Base-by-base conservation (phyloP, 2,797 vertebrate species). In the Neosilurus mollespiculum region DNA sequence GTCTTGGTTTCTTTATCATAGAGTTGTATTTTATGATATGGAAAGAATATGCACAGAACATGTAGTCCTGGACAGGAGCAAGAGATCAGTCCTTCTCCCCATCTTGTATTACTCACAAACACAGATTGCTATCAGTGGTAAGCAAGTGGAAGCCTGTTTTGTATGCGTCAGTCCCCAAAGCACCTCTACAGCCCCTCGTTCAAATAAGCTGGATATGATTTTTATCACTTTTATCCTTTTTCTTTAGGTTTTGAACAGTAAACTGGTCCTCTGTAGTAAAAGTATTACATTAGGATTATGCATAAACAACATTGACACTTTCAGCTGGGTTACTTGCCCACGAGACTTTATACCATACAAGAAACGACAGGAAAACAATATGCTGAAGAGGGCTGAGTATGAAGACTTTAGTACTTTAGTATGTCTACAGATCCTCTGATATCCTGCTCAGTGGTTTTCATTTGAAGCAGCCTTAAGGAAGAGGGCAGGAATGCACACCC, bases 121-220 rank as follows among this genome's bases (percentile, higher is more conserved):
- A 67, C 80, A 81, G 82, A 86, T 86, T 24, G 65, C 12, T 12
- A 84, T 86, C 85, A 24, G 72, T 56, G 10, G 18, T 53, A 58
- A 61, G 69, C 85, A 84, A 81, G 82, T 67, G 84, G 72, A 78
- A 37, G 73, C 85, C 73, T 86, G 85, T 73, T 34, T 73, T 34
- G 51, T 65, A 78, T 72, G 64, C 10, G n/a, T 78, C 72, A 70
- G 53, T 58, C 34, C 54, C n/a, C 34, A 51, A 78, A 81, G 37
- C 78, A 78, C 26, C 26, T 51, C 58, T 49, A 49, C 53, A 81
- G 34, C 54, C 64, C 58, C 43, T 43, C 51, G 26, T 66, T 49
- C 34, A 80, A 71, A 80, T 66, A 80, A 58, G 30, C 26, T 30
- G 49, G 59, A 22, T 56, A 12, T 12, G 26, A 84, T 73, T 58